Evolutionary conservation across 2,888 invertebrate genomes (phyloP).

Genomic region (Philhelius pedissequus): DNA sequence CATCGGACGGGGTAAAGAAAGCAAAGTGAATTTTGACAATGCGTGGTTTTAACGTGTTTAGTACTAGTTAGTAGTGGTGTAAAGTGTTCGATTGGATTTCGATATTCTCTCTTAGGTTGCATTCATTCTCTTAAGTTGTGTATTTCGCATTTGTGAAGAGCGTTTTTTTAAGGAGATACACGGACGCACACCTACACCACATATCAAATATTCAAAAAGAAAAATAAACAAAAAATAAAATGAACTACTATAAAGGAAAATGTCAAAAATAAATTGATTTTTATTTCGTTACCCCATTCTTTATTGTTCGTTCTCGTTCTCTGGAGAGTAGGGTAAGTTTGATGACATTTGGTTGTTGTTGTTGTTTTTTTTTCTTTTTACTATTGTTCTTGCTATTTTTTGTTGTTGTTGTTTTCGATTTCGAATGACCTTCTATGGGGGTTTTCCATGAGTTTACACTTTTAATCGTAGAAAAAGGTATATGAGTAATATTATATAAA

Average conservation of each 20-base stretch:
- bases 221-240: slow-evolving; percentile 47
- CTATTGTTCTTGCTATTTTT: background rate
- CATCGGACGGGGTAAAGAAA: no score
- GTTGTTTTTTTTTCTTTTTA: background rate
- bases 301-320: slow-evolving; percentile 19
- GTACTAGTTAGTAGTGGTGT: background rate
- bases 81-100: background rate
- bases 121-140: slow-evolving; percentile 7
- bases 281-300: slow-evolving; percentile 65
- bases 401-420: slow-evolving; percentile 67
- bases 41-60: background rate
- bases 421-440: slow-evolving; percentile 68
- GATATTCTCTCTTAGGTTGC: slow-evolving; percentile 31
- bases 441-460: slow-evolving; percentile 50
- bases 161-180: background rate
- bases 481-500: slow-evolving; percentile 36
- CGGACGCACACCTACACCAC: slow-evolving; percentile 1
- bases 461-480: background rate
- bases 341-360: slow-evolving; percentile 59
- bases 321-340: slow-evolving; percentile 61
- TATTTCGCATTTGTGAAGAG: background rate
- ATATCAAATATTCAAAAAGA: slow-evolving; percentile 7
- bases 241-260: slow-evolving; percentile 52
- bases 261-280: slow-evolving; percentile 68
- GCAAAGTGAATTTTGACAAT: slow-evolving; percentile 14